Evolutionary conservation across 1,140 invertebrate species (phyloP).

Genomic region (Pomacea maculata): DNA sequence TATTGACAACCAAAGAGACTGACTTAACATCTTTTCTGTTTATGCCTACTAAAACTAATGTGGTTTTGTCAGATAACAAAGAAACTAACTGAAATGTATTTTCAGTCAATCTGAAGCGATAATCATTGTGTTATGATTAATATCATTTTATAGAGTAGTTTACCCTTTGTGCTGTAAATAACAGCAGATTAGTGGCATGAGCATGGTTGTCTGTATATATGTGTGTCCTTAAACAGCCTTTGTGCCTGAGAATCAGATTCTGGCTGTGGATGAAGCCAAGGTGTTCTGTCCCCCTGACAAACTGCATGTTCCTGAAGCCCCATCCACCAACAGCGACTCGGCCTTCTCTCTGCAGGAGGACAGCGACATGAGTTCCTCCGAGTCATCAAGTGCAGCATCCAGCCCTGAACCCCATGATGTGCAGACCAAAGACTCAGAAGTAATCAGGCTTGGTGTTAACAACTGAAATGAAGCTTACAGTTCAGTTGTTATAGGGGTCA

Average conservation of each 20-base stretch:
- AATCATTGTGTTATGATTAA: too few relatives aligned
- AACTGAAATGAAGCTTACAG: background rate
- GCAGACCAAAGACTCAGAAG: conserved; percentile 34
- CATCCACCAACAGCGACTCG: conserved; percentile 57
- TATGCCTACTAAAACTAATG: too few relatives aligned
- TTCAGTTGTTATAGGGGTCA: background rate
- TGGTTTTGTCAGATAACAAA: too few relatives aligned
- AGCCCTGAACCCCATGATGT: conserved; percentile 35
- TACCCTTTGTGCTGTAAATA: background rate
- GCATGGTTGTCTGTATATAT: conserved; percentile 40
- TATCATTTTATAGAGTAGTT: too few relatives aligned
- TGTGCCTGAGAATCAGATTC: conserved; percentile 59
- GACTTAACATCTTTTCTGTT: too few relatives aligned
- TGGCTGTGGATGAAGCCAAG: conserved; percentile 76
- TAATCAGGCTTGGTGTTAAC: background rate
- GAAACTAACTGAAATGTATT: too few relatives aligned
- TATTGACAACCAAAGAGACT: too few relatives aligned
- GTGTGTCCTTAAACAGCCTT: conserved; percentile 43
- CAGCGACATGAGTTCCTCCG: conserved; percentile 55
- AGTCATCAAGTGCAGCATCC: conserved; percentile 52
- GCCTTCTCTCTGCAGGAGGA: conserved; percentile 59
- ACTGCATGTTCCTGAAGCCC: conserved; percentile 76
- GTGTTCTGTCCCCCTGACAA: conserved; percentile 80
- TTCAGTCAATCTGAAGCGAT: too few relatives aligned
- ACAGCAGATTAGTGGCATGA: background rate